Base-by-base conservation (phyloP, 2,888 invertebrate species). In the Eurytoma californica region DNA sequence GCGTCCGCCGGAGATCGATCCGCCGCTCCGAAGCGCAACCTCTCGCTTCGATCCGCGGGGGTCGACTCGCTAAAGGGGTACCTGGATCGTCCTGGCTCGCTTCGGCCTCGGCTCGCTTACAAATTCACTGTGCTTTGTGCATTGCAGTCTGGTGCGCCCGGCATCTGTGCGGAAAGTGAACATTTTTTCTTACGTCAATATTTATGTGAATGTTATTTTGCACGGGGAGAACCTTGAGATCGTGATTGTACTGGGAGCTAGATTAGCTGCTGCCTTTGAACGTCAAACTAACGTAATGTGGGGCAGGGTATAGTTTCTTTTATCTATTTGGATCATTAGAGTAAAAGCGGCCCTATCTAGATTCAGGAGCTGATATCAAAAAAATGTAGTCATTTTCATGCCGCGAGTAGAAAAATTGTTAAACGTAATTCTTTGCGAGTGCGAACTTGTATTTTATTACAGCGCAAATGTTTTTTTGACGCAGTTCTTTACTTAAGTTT, bases 101-200 rank as follows among this genome's bases (percentile, higher is more conserved):
- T 39, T 39, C 39, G 39, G 39, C 39, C 39, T 39, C 39, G 39
- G 39, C 39, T 4, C 7, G 39, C 9, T 53, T 69, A 61, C 53
- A 61, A 80, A 78, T 80, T 82, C 80, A 73, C 76, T 69, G 72
- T 68, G 72, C 76, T 76, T 79, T 66, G 78, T 80, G 75, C 82
- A 82, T 80, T 76, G 76, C 76, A 80, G 80, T 73, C 72, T 75
- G 57, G 74, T 61, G 57, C 20, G 51, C n/a, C 75, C 75, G 61
- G 63, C 65, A 82, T 78, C 82, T 80, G 78, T 79, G 72, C 73
- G 75, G 39, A 78, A 68, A 68, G 67, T 67, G 53, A 63, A 53
- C 14, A n/a, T 53, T 61, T 20, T 7, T 39, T 39, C 9, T 39
- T 1, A 7, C 9, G 39, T 39, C 9, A 67, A 70, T 30, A 47